Evolutionary conservation across 2,797 vertebrate genomes (phyloP).

Genomic region (Sparidentex hasta): DNA sequence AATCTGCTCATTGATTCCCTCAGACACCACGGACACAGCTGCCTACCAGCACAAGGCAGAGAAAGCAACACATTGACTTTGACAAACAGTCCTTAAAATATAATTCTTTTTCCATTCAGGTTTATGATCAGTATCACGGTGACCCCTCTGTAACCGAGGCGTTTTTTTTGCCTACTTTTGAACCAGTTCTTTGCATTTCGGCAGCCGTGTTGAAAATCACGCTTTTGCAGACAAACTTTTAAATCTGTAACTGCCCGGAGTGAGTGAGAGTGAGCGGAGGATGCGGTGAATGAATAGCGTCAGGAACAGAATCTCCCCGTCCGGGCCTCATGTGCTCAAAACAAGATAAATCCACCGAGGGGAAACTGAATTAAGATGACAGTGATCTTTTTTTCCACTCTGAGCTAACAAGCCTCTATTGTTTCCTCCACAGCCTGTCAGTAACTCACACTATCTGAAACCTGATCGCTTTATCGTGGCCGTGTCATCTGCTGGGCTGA

Average conservation of each 20-base stretch:
- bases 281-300: conserved; percentile 7
- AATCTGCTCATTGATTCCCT: conserved; percentile 61
- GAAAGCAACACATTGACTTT: not conserved
- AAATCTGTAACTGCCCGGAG: not conserved
- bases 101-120: not conserved
- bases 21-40: conserved; percentile 7
- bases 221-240: not conserved
- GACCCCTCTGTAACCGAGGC: too few relatives aligned
- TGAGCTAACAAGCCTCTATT: conserved; percentile 53
- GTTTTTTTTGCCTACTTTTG: too few relatives aligned
- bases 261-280: too few relatives aligned
- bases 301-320: not conserved
- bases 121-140: not conserved
- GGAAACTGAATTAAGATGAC: conserved; percentile 35
- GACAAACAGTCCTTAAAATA: not conserved
- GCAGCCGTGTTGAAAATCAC: not conserved
- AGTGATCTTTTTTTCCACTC: conserved; percentile 31
- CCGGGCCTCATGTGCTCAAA: conserved; percentile 4
- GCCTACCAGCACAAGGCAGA: not conserved
- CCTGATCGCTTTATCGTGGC: conserved; percentile 59
- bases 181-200: too few relatives aligned
- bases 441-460: conserved; percentile 64
- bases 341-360: not conserved
- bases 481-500: conserved; percentile 67
- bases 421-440: conserved; percentile 46